Evolutionary conservation across 1,140 invertebrate species (phyloP).

Genomic region (Drosophila tropicalis): DNA sequence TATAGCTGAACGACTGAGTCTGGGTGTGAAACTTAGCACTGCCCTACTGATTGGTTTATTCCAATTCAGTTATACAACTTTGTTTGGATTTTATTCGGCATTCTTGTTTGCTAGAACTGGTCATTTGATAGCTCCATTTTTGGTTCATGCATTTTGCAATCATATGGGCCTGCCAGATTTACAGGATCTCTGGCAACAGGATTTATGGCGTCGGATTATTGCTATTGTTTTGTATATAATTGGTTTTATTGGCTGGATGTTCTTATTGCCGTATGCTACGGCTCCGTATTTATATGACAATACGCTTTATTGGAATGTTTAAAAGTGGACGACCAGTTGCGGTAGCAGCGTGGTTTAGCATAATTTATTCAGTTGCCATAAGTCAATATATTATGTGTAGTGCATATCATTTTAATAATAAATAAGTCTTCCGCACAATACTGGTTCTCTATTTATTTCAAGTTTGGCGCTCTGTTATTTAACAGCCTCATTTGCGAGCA

Average conservation of each 20-base stretch:
- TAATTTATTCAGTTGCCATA: conserved; percentile 56
- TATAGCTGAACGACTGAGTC: conserved; percentile 90
- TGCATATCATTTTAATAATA: conserved; percentile 34
- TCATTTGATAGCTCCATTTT: conserved; percentile 93
- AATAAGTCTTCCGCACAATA: conserved; percentile 47
- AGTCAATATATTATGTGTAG: conserved; percentile 36
- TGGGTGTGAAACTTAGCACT: conserved; percentile 87
- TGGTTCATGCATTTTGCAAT: conserved; percentile 97
- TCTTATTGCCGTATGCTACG: conserved; percentile 91
- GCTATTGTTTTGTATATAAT: conserved; percentile 88
- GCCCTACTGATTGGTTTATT: conserved; percentile 90
- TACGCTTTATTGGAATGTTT: conserved; percentile 85
- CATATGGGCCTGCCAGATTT: conserved; percentile 98
- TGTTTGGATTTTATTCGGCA: conserved; percentile 97
- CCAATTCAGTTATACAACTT: conserved; percentile 94
- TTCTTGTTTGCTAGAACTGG: conserved; percentile 93
- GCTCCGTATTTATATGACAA: conserved; percentile 91
- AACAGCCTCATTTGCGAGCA: neutral
- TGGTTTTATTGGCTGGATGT: conserved; percentile 91
- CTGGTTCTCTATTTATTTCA: conserved; percentile 5
- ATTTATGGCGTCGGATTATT: conserved; percentile 86
- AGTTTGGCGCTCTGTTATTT: neutral
- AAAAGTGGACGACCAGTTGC: neutral
- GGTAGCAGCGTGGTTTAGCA: neutral
- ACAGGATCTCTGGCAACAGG: conserved; percentile 89